Conservation (phyloP, 2,113 vertebrate species). For the Machaerirhynchus nigripectus region DNA sequence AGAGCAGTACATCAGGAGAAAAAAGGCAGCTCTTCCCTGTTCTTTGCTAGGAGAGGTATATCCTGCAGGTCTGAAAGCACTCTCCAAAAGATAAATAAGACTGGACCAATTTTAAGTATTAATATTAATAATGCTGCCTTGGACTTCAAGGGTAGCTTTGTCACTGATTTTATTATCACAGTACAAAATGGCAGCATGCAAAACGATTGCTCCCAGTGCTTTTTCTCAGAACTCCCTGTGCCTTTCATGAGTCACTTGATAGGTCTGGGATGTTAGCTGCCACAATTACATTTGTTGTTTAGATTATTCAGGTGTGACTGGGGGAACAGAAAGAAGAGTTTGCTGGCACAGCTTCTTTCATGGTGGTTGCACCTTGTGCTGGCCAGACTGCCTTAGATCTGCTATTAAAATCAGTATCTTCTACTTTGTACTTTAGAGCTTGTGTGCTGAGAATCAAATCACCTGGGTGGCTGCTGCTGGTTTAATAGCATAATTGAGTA, state of each 20-base stretch:
- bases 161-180: neutral
- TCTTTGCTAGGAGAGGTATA: neutral
- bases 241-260: neutral
- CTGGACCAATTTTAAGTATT: neutral
- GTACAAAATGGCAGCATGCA: neutral
- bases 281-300: neutral
- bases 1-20: neutral
- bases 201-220: neutral
- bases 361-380: neutral
- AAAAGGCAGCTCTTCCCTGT: neutral
- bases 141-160: neutral
- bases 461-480: neutral
- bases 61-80: neutral
- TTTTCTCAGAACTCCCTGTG: neutral
- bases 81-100: neutral
- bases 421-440: neutral
- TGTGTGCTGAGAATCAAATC: neutral
- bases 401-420: neutral
- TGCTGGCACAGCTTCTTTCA: neutral
- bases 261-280: neutral
- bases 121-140: neutral
- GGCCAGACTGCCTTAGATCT: neutral
- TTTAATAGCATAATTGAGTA: slow-evolving; percentile 33
- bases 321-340: neutral
- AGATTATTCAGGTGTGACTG: neutral